Percentiles rank a stretch among this genome's conserved stretches.
These are phyloP conservation scores for Drosophila arawakana DNA, from an alignment of 1,140 invertebrate genomes.

Conservation along the genomic window DNA sequence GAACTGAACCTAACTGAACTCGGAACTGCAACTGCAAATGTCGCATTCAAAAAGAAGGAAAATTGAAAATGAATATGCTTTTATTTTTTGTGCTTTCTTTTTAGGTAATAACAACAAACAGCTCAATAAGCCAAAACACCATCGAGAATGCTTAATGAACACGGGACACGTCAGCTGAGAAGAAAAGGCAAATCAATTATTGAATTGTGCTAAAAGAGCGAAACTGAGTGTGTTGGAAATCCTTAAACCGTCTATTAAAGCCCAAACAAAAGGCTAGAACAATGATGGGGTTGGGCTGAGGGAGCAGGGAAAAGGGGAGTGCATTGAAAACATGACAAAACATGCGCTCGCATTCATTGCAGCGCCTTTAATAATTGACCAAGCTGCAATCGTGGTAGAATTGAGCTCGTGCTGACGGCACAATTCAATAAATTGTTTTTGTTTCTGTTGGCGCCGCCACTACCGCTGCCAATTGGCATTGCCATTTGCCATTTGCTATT, in stretches of 20 bases:
- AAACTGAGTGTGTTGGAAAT: slow-evolving; percentile 50
- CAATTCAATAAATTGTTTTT: slow-evolving; percentile 55
- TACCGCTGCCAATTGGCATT: slow-evolving; percentile 8
- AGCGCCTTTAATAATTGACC: slow-evolving; percentile 16
- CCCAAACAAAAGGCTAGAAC: background rate
- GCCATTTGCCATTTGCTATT: slow-evolving; percentile 24
- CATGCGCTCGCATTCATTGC: slow-evolving; percentile 1
- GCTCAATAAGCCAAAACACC: slow-evolving; percentile 54
- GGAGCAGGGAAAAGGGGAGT: background rate
- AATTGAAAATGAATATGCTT: slow-evolving; percentile 56
- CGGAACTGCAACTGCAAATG: slow-evolving; percentile 19
- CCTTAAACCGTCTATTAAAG: slow-evolving; percentile 58
- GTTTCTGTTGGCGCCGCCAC: slow-evolving; percentile 2
- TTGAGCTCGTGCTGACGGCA: slow-evolving; percentile 8
- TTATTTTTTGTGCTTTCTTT: slow-evolving; percentile 22
- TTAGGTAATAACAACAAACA: slow-evolving; percentile 54
- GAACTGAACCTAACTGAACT: background rate
- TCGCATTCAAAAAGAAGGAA: slow-evolving; percentile 16
- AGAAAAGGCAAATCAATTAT: slow-evolving; percentile 52
- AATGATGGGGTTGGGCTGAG: background rate
- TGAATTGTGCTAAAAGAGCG: slow-evolving; percentile 29
- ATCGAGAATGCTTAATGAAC: slow-evolving; percentile 23
- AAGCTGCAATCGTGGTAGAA: background rate
- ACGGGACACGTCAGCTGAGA: slow-evolving; percentile 27
- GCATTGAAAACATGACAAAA: background rate